Base-by-base conservation (phyloP, 1,140 invertebrate species). In the Drosophila pachea region DNA sequence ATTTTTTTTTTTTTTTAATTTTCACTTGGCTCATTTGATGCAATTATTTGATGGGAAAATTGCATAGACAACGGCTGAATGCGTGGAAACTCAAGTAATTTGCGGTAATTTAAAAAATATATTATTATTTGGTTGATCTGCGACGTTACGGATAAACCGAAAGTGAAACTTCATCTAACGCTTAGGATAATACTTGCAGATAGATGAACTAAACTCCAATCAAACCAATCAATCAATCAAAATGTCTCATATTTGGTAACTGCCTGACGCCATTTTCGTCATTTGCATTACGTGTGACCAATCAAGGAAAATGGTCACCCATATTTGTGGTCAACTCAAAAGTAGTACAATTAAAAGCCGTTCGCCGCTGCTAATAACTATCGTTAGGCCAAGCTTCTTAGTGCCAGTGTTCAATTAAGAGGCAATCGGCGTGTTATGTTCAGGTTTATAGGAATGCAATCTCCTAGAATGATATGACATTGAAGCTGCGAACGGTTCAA, bases 371-470 rank as follows among this genome's bases (percentile, higher is more conserved):
- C 38, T 55, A 59, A 65, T 72, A 68, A 68, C 60, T 62, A 50
- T 8, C 40, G 33, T 32, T 35, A 40, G 35, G 11, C 36, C 31
- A 58, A 70, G 67, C 53, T 48, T 40, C 45, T 35, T 45, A 38
- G 45, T 69, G 67, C 54, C 67, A 72, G n/a, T 58, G 65, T 72
- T 62, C 45, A 62, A 68, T 72, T 68, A 68, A 66, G 52, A 29
- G 58, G 14, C 62, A 62, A 54, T 58, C 38, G 22, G 36, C 12
- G 1, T 36, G 35, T 43, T 53, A 52, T 70, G 53, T 66, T 43
- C 61, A 65, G 62, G 61, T 58, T 59, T 60, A 35, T 33, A 55
- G 55, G 68, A 71, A 71, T 71, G 63, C 64, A 33, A 71, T 31
- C 31, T 36, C 31, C 63, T 36, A 55, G 38, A 60, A 50, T 53